These are phyloP conservation scores for Porites lutea DNA, from an alignment of 64 coral and sea anemone species.

Conservation along the genomic window DNA sequence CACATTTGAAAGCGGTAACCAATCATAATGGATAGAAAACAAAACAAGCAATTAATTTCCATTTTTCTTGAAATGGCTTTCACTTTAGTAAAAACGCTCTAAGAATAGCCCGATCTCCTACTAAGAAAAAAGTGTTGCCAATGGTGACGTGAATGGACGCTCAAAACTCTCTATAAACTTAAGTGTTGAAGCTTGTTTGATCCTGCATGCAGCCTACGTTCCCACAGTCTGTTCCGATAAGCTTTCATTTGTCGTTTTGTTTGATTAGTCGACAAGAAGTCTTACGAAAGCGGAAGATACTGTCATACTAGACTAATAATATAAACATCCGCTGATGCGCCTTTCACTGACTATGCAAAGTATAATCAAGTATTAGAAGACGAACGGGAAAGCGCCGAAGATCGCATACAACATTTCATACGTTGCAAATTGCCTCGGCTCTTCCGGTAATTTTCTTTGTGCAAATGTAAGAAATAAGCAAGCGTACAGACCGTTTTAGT, in stretches of 20 bases:
- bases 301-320: neutral
- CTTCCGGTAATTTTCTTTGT: neutral
- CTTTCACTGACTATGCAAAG: neutral
- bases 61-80: neutral
- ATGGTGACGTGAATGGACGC: too few relatives aligned
- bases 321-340: constrained; percentile 27
- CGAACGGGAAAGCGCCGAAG: neutral
- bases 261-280: neutral
- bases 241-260: neutral
- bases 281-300: neutral
- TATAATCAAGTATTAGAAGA: neutral
- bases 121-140: too few relatives aligned
- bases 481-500: neutral
- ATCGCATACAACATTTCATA: too few relatives aligned
- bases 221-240: too few relatives aligned
- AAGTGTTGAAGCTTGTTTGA: too few relatives aligned
- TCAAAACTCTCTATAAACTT: too few relatives aligned
- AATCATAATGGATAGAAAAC: neutral
- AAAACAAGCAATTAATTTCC: neutral
- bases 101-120: too few relatives aligned
- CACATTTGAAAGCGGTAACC: neutral
- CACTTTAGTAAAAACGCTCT: too few relatives aligned
- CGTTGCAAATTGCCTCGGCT: neutral
- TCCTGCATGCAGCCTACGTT: too few relatives aligned
- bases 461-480: neutral